Percentiles rank a stretch among this genome's conserved stretches.
Evolutionary conservation across 2,113 vertebrate species (phyloP).

Genomic region (Xiphophorus couchianus): DNA sequence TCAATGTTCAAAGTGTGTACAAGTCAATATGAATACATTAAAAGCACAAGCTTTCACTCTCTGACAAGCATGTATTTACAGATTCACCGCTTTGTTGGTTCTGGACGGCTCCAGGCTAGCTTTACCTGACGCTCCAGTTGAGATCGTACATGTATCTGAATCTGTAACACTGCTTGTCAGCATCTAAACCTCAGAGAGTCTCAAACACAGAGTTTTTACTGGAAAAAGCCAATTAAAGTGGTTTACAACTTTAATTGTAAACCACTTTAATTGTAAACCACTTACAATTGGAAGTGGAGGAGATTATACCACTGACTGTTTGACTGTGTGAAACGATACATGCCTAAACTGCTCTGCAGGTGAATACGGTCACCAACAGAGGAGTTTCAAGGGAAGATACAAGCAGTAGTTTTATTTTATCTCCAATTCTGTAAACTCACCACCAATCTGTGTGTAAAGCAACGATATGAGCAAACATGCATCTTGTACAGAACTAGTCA

Average conservation of each 20-base stretch:
- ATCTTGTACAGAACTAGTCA: neutral
- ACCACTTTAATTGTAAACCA: no score
- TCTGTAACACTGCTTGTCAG: slow-evolving; percentile 7
- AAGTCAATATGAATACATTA: neutral
- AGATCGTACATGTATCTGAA: slow-evolving; percentile 10
- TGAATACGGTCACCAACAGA: no score
- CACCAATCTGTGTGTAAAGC: neutral
- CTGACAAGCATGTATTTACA: slow-evolving; percentile 14
- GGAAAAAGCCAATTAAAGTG: neutral
- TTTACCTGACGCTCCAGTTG: neutral
- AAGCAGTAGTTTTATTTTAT: no score
- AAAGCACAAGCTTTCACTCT: slow-evolving; percentile 11
- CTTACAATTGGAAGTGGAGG: no score
- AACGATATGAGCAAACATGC: neutral
- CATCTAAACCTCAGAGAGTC: slow-evolving; percentile 3
- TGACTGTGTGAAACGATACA: no score
- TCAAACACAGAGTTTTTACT: neutral
- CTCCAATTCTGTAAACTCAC: no score
- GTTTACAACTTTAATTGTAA: no score
- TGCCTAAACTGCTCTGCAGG: no score
- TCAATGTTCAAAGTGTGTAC: slow-evolving; percentile 13
- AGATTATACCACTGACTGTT: no score
- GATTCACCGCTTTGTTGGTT: slow-evolving; percentile 14
- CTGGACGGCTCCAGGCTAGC: slow-evolving; percentile 25
- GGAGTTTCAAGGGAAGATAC: no score